Evolutionary conservation across 2,113 vertebrate species (phyloP), one percentile per base, ranked within the genome.

Genomic region (Blennius ocellaris): DNA sequence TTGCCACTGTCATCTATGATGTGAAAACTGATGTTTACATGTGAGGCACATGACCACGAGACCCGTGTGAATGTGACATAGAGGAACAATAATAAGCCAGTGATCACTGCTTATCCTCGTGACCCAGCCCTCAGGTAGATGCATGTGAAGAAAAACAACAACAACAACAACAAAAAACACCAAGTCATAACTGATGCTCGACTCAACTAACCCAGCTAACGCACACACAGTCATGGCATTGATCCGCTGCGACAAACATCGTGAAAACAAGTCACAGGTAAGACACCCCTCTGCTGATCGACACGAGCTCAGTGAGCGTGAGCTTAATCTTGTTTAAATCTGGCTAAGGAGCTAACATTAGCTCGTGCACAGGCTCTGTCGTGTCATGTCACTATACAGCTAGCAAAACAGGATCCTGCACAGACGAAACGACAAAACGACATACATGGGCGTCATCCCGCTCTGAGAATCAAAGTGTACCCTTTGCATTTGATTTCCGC

Each of bases 341-440:
- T 10, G 43, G 71, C 78, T 74, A 52, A 44, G 60, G 47, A 73
- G 89, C 87, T 88, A 89, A 71, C 81, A 58, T 84, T 81, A 90
- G 87, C 89, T 56, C 11, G 44, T 66, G 70, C 69, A 78, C 77
- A 89, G 91, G 91, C 91, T 89, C 84, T 85, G 91, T 86, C 78
- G 58, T 84, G 82, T 84, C 83, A 86, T 69, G 78, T 80, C 84
- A 80, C 71, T 62, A 30, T 30, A 30, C 21, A 61, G 83, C 88
- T 88, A 88, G 81, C 85, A 76, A 63, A 80, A 80, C 83, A 73
- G 62, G 38, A 65, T 40, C 77, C 82, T 76, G 73, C 53, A 64
- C 41, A 5, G 39, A 14, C 58, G 59, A 66, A 37, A 74, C 56
- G 45, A 53, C 41, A n/a, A 67, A 38, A 52, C 44, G 17, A 56